Evolutionary conservation across 1,140 invertebrate species (phyloP).

Genomic region (Cydia amplana): DNA sequence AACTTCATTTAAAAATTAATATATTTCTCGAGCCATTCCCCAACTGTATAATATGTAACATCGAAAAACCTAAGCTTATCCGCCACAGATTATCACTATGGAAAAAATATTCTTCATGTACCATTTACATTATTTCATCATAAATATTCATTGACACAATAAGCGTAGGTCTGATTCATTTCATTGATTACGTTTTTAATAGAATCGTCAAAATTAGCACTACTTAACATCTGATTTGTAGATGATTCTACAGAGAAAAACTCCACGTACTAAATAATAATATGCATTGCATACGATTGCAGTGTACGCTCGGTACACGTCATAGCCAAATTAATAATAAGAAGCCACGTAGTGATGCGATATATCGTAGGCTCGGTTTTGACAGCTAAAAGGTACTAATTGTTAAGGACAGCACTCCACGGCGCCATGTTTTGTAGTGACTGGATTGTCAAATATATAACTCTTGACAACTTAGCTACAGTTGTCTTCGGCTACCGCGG

Average conservation of each 20-base stretch:
- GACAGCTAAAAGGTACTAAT: background rate
- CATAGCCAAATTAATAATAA: background rate
- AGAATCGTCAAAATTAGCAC: constrained; percentile 29
- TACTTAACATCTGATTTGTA: constrained; percentile 30
- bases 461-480: background rate
- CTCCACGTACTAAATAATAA: constrained; percentile 25
- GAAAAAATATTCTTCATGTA: constrained; percentile 62
- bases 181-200: constrained; percentile 33
- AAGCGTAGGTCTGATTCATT: constrained; percentile 55
- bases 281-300: constrained; percentile 21
- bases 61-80: constrained; percentile 59
- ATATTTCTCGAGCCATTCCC: constrained; percentile 52
- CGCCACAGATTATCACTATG: constrained; percentile 54
- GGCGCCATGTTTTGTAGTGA: background rate
- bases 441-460: background rate
- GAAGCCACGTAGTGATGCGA: background rate
- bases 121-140: constrained; percentile 46
- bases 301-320: constrained; percentile 15
- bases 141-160: constrained; percentile 57
- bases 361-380: background rate
- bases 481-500: too few species aligned
- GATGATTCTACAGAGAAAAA: constrained; percentile 20
- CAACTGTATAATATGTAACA: constrained; percentile 64
- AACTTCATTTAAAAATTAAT: constrained; percentile 25
- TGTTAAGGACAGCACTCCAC: background rate